Evolutionary conservation across 2,113 vertebrate genomes (phyloP), one percentile per base, ranked within the genome.

Genomic region (Petromus typicus): DNA sequence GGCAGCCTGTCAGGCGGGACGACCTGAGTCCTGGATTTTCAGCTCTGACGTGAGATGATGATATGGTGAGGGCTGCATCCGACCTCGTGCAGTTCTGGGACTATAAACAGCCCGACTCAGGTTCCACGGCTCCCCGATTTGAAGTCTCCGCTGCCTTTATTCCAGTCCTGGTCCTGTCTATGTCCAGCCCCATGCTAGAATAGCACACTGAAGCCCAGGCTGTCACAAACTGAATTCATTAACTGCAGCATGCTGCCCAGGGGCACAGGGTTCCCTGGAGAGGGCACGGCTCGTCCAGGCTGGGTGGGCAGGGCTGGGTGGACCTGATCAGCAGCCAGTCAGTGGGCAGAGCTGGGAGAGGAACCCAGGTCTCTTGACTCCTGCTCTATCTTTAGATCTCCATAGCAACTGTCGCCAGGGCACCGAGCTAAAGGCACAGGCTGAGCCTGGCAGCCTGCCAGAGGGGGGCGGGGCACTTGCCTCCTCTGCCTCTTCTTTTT

Each of bases 341-440:
- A 66, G 94, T 91, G 89, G 96, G 97, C 93, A 97, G 93, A 94
- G 94, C 92, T 32, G 80, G 32, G 71, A 96, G 89, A 97, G 59
- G 97, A 89, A 97, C 97, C 97, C 97, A 97, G 96, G 97, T 95
- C 96, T 95, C 95, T 84, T 67, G 90, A 89, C 92, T 96, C 95
- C 89, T 82, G 93, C 97, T 98, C 96, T 97, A 96, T 97, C 97
- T 98, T 97, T 98, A 97, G 97, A 95, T 98, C 87, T 97, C 97
- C 97, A 96, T 97, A 94, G 97, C 96, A 98, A 98, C 97, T 0
- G 66, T 98, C 71, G 8, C 93, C 93, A 97, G 97, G 94, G 95
- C 43, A 86, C 93, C 1, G 63, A 94, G 91, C 96, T 82, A 92
- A 94, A 82, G 87, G 96, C 25, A 3, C 12, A 0, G 78, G 89